Percentiles rank a stretch among this genome's conserved stretches.
Evolutionary conservation across 2,888 invertebrate species (phyloP).

Genomic region (Hylaea fasciaria): DNA sequence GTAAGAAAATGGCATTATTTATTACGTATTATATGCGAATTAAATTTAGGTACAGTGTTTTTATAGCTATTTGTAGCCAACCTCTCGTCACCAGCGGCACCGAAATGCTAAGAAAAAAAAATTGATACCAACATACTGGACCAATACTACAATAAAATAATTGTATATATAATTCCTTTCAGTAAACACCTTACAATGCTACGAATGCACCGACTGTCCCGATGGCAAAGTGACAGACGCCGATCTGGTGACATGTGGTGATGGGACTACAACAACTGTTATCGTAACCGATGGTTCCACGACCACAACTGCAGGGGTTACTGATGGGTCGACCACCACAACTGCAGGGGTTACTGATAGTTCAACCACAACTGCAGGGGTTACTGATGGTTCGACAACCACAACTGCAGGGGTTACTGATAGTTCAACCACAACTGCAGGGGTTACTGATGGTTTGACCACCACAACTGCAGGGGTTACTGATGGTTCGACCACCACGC

Average conservation of each 20-base stretch:
- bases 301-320: conserved; percentile 13
- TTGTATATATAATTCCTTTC: conserved; percentile 40
- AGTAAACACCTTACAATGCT: conserved; percentile 56
- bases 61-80: too few species aligned
- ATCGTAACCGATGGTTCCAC: conserved; percentile 2
- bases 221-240: conserved; percentile 26
- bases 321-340: conserved; percentile 21
- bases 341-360: conserved; percentile 9
- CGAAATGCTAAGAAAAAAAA: too few species aligned
- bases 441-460: background rate
- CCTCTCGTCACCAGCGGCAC: too few species aligned
- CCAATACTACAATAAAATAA: too few species aligned
- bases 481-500: background rate
- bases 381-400: conserved; percentile 1
- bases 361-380: conserved; percentile 8
- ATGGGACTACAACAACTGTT: conserved; percentile 22
- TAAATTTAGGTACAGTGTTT: too few species aligned
- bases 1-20: conserved; percentile 31
- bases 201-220: conserved; percentile 50
- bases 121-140: too few species aligned
- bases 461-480: background rate
- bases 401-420: background rate
- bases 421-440: conserved; percentile 4
- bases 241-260: conserved; percentile 45
- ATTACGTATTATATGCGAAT: too few species aligned